Evolutionary conservation across 2,113 vertebrate species (phyloP).

Genomic region (Glaucomys volans): DNA sequence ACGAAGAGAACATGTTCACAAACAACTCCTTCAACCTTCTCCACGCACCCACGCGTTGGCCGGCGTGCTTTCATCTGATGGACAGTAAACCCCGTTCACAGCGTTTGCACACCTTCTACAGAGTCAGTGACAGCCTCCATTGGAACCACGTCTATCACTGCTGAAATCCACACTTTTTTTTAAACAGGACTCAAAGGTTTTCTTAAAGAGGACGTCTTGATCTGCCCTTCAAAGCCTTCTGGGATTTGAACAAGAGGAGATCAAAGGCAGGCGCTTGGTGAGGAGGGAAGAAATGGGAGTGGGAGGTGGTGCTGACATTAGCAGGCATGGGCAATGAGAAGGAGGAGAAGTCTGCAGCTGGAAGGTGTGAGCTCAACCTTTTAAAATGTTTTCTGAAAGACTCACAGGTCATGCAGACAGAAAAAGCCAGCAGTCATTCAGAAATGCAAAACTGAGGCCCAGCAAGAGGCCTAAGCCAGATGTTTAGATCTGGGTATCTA

Average conservation of each 20-base stretch:
- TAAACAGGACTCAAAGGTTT: neutral
- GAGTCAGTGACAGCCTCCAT: neutral
- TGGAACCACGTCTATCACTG: neutral
- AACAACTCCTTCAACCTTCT: neutral
- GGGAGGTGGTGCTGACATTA: no score
- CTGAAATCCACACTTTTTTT: neutral
- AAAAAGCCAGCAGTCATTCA: neutral
- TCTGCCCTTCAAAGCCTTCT: neutral
- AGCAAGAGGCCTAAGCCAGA: neutral
- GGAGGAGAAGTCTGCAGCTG: conserved; percentile 35
- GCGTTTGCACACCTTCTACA: neutral
- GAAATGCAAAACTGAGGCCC: neutral
- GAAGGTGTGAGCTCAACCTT: conserved; percentile 19
- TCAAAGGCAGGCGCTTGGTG: neutral
- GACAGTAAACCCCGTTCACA: neutral
- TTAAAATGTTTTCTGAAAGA: neutral
- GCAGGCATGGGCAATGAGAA: neutral
- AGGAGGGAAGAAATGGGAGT: neutral
- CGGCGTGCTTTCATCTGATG: neutral
- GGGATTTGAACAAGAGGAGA: neutral
- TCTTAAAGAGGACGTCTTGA: neutral
- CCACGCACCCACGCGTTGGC: neutral
- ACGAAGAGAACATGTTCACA: neutral
- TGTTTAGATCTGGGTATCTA: neutral
- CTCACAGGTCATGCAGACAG: neutral